phyloP scores from a whole-genome alignment of 2,797 vertebrate genomes.

The Lithobates pipiens region DNA sequence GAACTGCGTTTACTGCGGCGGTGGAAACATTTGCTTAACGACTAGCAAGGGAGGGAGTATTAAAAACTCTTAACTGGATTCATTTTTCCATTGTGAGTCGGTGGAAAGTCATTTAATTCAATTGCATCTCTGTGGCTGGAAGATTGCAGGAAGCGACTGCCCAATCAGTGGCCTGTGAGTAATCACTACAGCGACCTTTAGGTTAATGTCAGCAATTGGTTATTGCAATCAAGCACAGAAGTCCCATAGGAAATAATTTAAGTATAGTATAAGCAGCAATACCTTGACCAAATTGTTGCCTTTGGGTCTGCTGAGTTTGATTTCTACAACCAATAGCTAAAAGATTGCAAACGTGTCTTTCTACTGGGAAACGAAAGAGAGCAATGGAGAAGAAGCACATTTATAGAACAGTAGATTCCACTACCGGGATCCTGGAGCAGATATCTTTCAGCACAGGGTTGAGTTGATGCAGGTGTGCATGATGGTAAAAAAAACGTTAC shows the following conservation, averaged over 20 bases:
- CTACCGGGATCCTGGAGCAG: no score
- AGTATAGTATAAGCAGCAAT: not conserved
- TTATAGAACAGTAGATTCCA: not conserved
- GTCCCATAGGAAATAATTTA: not conserved
- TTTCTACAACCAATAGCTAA: not conserved
- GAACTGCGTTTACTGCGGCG: slow-evolving; percentile 45
- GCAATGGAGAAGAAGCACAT: not conserved
- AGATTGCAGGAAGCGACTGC: not conserved
- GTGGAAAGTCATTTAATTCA: slow-evolving; percentile 59
- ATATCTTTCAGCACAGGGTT: no score
- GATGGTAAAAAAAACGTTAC: no score
- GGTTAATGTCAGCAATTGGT: slow-evolving; percentile 11
- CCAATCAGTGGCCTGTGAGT: slow-evolving; percentile 6
- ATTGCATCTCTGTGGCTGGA: slow-evolving; percentile 43
- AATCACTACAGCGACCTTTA: slow-evolving; percentile 25
- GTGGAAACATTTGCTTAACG: slow-evolving; percentile 52
- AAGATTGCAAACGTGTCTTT: not conserved
- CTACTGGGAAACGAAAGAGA: not conserved
- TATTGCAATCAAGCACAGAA: not conserved
- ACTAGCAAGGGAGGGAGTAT: slow-evolving; percentile 60
- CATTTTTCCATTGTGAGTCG: slow-evolving; percentile 42
- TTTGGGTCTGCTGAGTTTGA: not conserved
- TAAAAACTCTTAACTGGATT: slow-evolving; percentile 52
- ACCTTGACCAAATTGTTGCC: not conserved
- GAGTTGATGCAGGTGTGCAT: no score